These are phyloP conservation scores for Acronicta aceris DNA, from an alignment of 2,888 invertebrate species.

Conservation along the genomic window DNA sequence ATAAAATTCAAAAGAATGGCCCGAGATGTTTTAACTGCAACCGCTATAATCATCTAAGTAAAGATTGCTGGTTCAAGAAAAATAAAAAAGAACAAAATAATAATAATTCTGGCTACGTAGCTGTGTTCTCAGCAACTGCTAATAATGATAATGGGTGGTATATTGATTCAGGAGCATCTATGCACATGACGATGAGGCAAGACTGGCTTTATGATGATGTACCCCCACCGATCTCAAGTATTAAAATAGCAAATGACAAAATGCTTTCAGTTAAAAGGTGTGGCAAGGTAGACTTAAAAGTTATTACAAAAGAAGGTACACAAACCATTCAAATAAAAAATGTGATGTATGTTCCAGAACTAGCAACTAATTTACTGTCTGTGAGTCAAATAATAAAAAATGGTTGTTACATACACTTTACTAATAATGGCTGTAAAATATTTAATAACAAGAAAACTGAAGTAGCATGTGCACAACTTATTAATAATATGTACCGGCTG, in stretches of 20 bases:
- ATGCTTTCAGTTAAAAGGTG: background rate
- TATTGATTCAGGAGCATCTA: background rate
- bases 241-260: too few relatives aligned
- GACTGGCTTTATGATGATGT: background rate
- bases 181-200: background rate
- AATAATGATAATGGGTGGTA: background rate
- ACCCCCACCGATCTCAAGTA: background rate
- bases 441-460: conserved; percentile 11
- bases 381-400: conserved; percentile 12
- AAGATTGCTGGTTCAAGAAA: too few relatives aligned
- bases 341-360: background rate
- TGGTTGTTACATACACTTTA: conserved; percentile 16
- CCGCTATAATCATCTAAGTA: background rate
- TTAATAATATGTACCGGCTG: conserved; percentile 24
- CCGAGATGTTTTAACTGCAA: background rate
- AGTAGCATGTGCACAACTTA: conserved; percentile 7
- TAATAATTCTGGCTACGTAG: too few relatives aligned
- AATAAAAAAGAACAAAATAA: too few relatives aligned
- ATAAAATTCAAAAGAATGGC: too few relatives aligned
- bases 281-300: background rate
- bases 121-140: background rate
- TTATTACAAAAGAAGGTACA: too few relatives aligned
- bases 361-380: background rate
- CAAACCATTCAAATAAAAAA: too few relatives aligned
- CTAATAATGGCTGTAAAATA: conserved; percentile 17